Evolutionary conservation across 1,140 invertebrate species (phyloP), one percentile per base, ranked within the genome.

Genomic region (Sycophila sp.): DNA sequence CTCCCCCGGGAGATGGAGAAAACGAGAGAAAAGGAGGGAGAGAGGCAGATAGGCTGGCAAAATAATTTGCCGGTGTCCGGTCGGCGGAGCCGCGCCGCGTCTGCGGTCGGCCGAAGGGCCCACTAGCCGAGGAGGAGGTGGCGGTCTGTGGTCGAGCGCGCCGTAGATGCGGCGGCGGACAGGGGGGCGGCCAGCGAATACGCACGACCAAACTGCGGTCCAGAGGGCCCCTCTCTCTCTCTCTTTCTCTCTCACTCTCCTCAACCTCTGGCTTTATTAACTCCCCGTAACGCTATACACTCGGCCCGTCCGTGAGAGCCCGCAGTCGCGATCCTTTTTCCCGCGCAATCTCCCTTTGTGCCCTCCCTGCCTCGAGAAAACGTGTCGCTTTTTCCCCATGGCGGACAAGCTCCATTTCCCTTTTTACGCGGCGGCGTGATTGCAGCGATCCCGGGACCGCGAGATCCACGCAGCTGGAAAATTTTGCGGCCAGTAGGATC

Each of bases 261-360:
- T 75, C 76, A 75, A 78, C 77, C 77, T 67, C 73, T 77, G 70
- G 79, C 78, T 83, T 82, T 84, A 83, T 83, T 82, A 84, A 82
- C 80, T 79, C 76, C 71, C 71, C 73, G 69, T 80, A 79, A 81
- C 74, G 79, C 76, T 81, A 79, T 79, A 76, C 76, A 78, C 69
- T 80, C 38, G 38, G n/a, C n/a, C n/a, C 38, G 11, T 40, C 11
- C 38, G 8, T n/a, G n/a, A n/a, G n/a, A n/a, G n/a, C n/a, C n/a
- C n/a, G n/a, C n/a, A n/a, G n/a, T n/a, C n/a, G n/a, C n/a, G n/a
- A n/a, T n/a, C n/a, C n/a, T n/a, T n/a, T n/a, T n/a, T n/a, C n/a
- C n/a, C n/a, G n/a, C n/a, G n/a, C n/a, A n/a, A n/a, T n/a, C n/a
- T n/a, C n/a, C n/a, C n/a, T n/a, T n/a, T n/a, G 38, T 10, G 73